These are phyloP conservation scores for Portevinia maculata DNA, from an alignment of 2,888 invertebrate species.

Conservation along the genomic window DNA sequence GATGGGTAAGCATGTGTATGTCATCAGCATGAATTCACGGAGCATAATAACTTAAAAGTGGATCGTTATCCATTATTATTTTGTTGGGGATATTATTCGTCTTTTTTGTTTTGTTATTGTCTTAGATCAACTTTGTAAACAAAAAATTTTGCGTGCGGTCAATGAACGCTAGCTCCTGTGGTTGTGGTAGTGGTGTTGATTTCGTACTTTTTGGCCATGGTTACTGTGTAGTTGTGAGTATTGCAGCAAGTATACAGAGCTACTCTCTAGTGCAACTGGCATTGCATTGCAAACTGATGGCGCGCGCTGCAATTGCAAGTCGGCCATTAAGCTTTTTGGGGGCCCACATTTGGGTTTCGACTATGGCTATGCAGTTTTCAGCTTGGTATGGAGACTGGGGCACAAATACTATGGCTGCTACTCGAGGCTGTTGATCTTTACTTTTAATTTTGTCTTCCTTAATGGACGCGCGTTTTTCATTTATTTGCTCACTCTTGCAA, in stretches of 20 bases:
- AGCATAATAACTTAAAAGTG: constrained; percentile 52
- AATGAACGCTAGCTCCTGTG: constrained; percentile 54
- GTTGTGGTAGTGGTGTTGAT: constrained; percentile 30
- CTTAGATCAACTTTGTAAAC: constrained; percentile 53
- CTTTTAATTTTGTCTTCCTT: constrained; percentile 62
- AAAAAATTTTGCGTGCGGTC: constrained; percentile 71
- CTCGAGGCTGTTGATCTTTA: constrained; percentile 68
- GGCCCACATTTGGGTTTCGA: constrained; percentile 40
- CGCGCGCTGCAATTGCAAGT: constrained; percentile 47
- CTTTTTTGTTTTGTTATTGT: constrained; percentile 20
- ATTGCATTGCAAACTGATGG: constrained; percentile 40
- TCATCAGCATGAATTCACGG: constrained; percentile 25
- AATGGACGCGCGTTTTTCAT: constrained; percentile 42
- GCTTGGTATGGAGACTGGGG: constrained; percentile 54
- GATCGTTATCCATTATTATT: constrained; percentile 42
- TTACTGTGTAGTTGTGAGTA: background rate
- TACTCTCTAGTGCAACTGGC: constrained; percentile 19
- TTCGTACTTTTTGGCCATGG: constrained; percentile 13
- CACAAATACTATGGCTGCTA: constrained; percentile 19
- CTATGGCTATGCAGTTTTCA: constrained; percentile 29
- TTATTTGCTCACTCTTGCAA: constrained; percentile 34
- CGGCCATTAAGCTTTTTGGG: constrained; percentile 64
- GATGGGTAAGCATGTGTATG: constrained; percentile 43
- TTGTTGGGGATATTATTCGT: background rate
- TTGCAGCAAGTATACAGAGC: constrained; percentile 38